Base-by-base conservation (phyloP, 53 echinoderm and acorn worm species). In the Antedon mediterranea region DNA sequence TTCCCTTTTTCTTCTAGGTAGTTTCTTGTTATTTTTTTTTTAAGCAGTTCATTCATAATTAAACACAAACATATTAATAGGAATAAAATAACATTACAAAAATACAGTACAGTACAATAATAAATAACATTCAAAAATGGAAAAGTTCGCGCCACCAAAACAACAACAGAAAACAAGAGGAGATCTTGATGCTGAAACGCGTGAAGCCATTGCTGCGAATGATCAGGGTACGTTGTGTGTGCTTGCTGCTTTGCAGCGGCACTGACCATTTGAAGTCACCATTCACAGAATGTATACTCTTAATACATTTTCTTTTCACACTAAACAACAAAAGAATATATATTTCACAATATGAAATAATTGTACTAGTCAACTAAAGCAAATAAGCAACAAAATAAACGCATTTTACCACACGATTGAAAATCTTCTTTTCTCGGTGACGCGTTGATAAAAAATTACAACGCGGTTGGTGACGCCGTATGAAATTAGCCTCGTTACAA, bases 391-490 rank as follows among this genome's bases (percentile, higher is more conserved):
- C 23, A 57, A 37, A 57, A 57, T 57, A 57, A 57, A 18, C 3
- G 57, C 20, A 57, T 18, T 57, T 57, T 57, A 57, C 57, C 57
- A 57, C 57, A 57, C 9, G 57, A 23, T 2, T 57, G 23, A 18
- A 57, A 57, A 57, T 57, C 9, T 6, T 57, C 57, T 57, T 57
- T 57, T 26, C 9, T 3, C 9, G 57, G 57, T 57, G 57, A 57
- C 57, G 57, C 57, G 57, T 57, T 57, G 57, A 57, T 13, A 57
- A 57, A 15, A 57, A 57, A 57, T 8, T 57, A 57, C 57, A 18
- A 57, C 57, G 57, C 57, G 57, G 57, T 57, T 57, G 57, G 57
- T 57, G 57, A 57, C 57, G 57, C 57, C 57, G 57, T 57, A 57
- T 18, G 57, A 57, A 57, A 57, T 23, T 26, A 57, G 20, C 23